A percentile compares a stretch with the other conserved stretches of the same genome.
Evolutionary conservation across 1,140 invertebrate genomes (phyloP).

Genomic region (Andricus grossulariae): DNA sequence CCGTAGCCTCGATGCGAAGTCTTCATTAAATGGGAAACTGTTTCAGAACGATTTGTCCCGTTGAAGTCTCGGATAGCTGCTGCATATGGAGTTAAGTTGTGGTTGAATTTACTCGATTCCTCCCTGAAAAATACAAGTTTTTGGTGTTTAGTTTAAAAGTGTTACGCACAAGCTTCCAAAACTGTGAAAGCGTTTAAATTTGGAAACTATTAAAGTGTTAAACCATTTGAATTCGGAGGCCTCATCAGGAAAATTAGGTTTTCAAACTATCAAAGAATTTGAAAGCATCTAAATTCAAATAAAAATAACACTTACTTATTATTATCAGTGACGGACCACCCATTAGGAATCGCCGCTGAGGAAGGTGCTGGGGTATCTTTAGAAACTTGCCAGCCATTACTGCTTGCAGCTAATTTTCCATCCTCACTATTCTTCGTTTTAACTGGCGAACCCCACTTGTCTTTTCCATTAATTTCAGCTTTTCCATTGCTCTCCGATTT

Average conservation of each 20-base stretch:
- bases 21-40: slow-evolving; percentile 71
- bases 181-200: too few relatives aligned
- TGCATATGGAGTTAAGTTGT: slow-evolving; percentile 62
- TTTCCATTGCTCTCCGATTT: slow-evolving; percentile 52
- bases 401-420: slow-evolving; percentile 63
- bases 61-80: slow-evolving; percentile 70
- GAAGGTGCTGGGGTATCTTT: slow-evolving; percentile 61
- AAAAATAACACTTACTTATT: slow-evolving; percentile 57
- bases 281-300: neutral
- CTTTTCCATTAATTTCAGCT: slow-evolving; percentile 52
- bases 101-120: slow-evolving; percentile 60
- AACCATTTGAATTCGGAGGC: too few relatives aligned
- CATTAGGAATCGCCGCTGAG: slow-evolving; percentile 59
- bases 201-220: too few relatives aligned
- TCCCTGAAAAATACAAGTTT: slow-evolving; percentile 57
- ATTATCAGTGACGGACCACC: slow-evolving; percentile 69
- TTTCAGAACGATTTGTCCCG: slow-evolving; percentile 72
- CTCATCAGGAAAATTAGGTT: neutral
- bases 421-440: slow-evolving; percentile 59
- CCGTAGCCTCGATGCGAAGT: slow-evolving; percentile 74
- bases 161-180: neutral
- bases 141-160: neutral
- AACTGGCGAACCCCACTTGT: slow-evolving; percentile 56
- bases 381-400: slow-evolving; percentile 66
- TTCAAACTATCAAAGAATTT: slow-evolving; percentile 17